Evolutionary conservation across 2,888 invertebrate genomes (phyloP), one percentile per base, ranked within the genome.

Genomic region (Tachina grossa): DNA sequence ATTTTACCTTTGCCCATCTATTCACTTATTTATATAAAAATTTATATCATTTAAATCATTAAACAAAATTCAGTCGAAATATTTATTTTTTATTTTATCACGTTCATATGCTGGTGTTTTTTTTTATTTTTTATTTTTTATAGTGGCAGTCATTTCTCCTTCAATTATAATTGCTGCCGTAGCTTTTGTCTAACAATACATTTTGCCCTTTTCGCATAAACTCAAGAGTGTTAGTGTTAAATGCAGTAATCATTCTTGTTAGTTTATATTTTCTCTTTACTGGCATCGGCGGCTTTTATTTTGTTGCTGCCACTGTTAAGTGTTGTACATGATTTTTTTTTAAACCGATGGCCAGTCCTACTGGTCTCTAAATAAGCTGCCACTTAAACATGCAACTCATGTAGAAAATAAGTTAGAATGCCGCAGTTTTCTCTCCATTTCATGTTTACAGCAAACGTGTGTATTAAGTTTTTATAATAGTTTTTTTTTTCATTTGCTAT

Each of bases 401-500:
- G 91, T 90, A 90, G 91, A 90, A 90, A 90, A 90, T 90, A 90
- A 91, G 89, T 90, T 89, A 80, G 90, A 90, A 90, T 90, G 90
- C 85, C 83, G 86, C 83, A 83, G 72, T 78, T 87, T 84, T 86
- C 75, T 71, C 49, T 57, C 47, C 79, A 57, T 77, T 82, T 63
- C 78, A 57, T 72, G 72, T 59, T 6, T 65, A 51, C 41, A 59
- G 45, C 43, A 66, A 85, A 71, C 71, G 71, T 77, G 71, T 55
- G 53, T 49, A 65, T 65, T 82, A 55, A 61, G 68, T 77, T 83
- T 83, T 66, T 57, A 51, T 59, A 61, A 83, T 78, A 72, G 83
- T 83, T 83, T 72, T 31, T 31, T 31, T 31, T 31, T 31, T 31
- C 6, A 0, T 31, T 31, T 59, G 13, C 53, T 68, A 43, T 78